Evolutionary conservation across 2,113 vertebrate species (phyloP).

Genomic region (Pteruthius melanotis): DNA sequence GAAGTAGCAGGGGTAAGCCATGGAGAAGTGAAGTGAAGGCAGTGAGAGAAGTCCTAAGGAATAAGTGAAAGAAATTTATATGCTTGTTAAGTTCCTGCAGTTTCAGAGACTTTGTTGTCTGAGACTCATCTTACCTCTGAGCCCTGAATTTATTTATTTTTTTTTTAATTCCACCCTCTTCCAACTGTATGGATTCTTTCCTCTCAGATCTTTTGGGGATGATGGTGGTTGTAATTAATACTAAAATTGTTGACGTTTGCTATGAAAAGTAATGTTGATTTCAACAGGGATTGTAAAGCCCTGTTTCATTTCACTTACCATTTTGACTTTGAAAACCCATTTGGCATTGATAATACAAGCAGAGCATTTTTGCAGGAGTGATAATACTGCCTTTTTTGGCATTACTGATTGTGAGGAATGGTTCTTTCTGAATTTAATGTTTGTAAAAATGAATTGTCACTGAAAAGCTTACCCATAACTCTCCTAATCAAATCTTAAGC

Average conservation of each 20-base stretch:
- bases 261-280: background rate
- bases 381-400: background rate
- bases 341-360: background rate
- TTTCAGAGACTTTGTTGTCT: background rate
- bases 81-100: background rate
- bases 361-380: background rate
- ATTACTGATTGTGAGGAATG: background rate
- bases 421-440: background rate
- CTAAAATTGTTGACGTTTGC: background rate
- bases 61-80: background rate
- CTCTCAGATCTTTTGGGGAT: background rate
- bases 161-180: accelerated
- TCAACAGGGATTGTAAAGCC: background rate
- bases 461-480: background rate
- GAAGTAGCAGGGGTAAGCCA: background rate
- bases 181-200: background rate
- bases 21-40: background rate
- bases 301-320: background rate
- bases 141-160: too few species aligned
- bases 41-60: background rate
- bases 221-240: background rate
- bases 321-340: background rate
- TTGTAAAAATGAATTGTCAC: background rate
- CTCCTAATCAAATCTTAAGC: background rate
- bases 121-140: background rate